Evolutionary conservation across 2,113 vertebrate species (phyloP).

Genomic region (Zingel zingel): DNA sequence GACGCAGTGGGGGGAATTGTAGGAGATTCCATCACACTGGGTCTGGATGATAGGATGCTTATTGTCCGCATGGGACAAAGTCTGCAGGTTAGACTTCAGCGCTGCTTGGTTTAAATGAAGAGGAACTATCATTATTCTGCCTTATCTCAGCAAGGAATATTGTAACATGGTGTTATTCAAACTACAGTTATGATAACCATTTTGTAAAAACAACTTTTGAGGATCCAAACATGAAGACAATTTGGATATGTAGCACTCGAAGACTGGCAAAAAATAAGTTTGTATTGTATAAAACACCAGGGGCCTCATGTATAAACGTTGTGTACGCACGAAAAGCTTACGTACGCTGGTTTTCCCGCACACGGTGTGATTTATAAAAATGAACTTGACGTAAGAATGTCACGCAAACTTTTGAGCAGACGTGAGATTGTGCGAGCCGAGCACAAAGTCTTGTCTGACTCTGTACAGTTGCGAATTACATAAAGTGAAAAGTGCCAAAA

Average conservation of each 20-base stretch:
- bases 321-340: too few relatives aligned
- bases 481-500: too few relatives aligned
- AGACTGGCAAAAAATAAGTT: too few relatives aligned
- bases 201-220: neutral
- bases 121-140: neutral
- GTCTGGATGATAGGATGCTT: constrained; percentile 76
- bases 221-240: neutral
- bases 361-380: too few relatives aligned
- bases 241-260: neutral
- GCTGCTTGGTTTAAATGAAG: neutral
- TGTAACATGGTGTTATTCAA: neutral
- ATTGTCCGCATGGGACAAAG: constrained; percentile 72
- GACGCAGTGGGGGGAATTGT: constrained; percentile 52
- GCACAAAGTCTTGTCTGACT: too few relatives aligned
- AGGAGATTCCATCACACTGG: constrained; percentile 69
- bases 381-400: too few relatives aligned
- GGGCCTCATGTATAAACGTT: too few relatives aligned
- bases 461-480: too few relatives aligned
- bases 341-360: too few relatives aligned
- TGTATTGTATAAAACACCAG: neutral
- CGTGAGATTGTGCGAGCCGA: too few relatives aligned
- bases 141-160: neutral
- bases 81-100: constrained; percentile 68
- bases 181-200: neutral
- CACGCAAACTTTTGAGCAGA: too few relatives aligned